Conservation (phyloP, 2,797 vertebrate genomes). For the Manis pentadactyla region DNA sequence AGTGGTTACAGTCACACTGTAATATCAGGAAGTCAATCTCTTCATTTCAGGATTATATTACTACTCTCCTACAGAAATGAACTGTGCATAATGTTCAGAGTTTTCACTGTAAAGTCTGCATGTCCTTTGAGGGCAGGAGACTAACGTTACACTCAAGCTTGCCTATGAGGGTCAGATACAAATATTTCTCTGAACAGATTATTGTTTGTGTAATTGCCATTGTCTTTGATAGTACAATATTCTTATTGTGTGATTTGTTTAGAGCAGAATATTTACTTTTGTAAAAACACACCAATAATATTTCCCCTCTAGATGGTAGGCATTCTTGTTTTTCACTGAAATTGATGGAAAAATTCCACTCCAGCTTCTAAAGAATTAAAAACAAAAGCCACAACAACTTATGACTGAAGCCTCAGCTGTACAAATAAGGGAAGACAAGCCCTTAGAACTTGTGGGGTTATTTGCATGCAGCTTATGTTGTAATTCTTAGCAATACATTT, state of each 20-base stretch:
- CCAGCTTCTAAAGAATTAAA: background rate
- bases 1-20: background rate
- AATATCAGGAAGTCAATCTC: background rate
- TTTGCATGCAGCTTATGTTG: conserved; percentile 72
- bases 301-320: background rate
- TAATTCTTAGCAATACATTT: conserved; percentile 77
- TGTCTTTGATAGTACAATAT: background rate
- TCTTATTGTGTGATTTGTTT: background rate
- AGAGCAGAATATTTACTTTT: background rate
- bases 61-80: background rate
- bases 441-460: conserved; percentile 64
- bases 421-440: conserved; percentile 32
- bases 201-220: background rate
- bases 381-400: background rate
- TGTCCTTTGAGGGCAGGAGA: background rate
- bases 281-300: background rate
- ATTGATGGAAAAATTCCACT: background rate
- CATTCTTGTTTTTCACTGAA: background rate
- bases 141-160: background rate
- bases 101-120: background rate
- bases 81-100: background rate
- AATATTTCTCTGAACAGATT: background rate
- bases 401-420: background rate
- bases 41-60: background rate
- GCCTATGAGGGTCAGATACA: background rate